Evolutionary conservation across 2,113 vertebrate genomes (phyloP), one percentile per base, ranked within the genome.

Genomic region (Dolichallabes microphthalmus): DNA sequence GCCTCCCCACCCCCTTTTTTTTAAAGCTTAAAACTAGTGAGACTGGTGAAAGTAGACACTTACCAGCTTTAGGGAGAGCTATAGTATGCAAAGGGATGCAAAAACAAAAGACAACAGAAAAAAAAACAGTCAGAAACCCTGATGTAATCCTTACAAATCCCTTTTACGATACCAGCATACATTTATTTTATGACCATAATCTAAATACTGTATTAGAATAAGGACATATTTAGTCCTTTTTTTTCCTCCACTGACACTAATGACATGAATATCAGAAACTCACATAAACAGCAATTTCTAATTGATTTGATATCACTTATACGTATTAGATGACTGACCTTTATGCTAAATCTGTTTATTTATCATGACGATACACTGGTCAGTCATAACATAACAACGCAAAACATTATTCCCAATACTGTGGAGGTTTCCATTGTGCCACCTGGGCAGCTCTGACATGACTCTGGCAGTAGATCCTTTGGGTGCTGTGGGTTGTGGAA

Each of bases 61-160:
- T 94, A 99, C 97, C 97, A 99, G 95, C 95, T 97, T 98, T 92
- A 99, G 97, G 91, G 98, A 98, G 94, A 99, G 97, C 97, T 99
- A n/a, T n/a, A n/a, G 96, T 93, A 87, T 77, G 84, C 89, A 89
- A 84, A 83, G 79, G 86, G 90, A 88, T 84, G 87, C 90, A 88
- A 87, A 88, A 87, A 90, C 92, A 85, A 76, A 57, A 86, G 57
- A 86, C 75, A 82, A 88, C 77, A 89, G 50, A 86, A 90, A 93
- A 94, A 93, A 94, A 71, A 74, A 4, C 14, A 53, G 50, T 0
- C 50, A 75, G 73, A 53, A 75, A 52, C 22, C 35, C 20, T 3
- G 45, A 45, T 45, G 45, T 7, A 9, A 73, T 39, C 35, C 35
- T 45, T 1, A 73, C 22, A 5, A 25, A 73, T 73, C 20, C 35